Evolutionary conservation across 2,888 invertebrate species (phyloP).

Genomic region (Rhagonycha fulva): DNA sequence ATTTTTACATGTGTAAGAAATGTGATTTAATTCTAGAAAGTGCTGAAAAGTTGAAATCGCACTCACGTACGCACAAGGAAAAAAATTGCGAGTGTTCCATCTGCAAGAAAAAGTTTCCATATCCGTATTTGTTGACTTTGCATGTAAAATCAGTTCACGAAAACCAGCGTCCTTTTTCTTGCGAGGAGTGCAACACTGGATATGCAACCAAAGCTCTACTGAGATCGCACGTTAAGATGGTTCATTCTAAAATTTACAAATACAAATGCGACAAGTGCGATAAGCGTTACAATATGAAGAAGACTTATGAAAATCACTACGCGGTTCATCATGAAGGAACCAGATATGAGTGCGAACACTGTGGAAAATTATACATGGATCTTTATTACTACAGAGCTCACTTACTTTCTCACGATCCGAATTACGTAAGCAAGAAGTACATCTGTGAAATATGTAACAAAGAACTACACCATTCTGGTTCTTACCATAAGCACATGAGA

Average conservation of each 20-base stretch:
- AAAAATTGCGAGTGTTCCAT: neutral
- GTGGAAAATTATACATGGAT: slow-evolving; percentile 55
- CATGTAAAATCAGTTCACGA: neutral
- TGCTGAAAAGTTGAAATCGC: neutral
- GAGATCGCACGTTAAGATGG: slow-evolving; percentile 26
- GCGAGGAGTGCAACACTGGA: slow-evolving; percentile 23
- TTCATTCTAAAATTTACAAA: slow-evolving; percentile 29
- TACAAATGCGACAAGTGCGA: slow-evolving; percentile 44
- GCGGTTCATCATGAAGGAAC: slow-evolving; percentile 25
- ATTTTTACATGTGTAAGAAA: neutral
- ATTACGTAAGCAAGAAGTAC: slow-evolving; percentile 23
- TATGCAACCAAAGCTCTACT: slow-evolving; percentile 30
- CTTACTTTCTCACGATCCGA: slow-evolving; percentile 26
- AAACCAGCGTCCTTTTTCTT: neutral
- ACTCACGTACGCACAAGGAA: neutral
- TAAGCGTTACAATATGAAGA: slow-evolving; percentile 42
- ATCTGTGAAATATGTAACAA: slow-evolving; percentile 26
- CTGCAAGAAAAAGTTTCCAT: neutral
- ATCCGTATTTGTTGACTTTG: neutral
- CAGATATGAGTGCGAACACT: slow-evolving; percentile 42
- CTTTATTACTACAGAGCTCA: slow-evolving; percentile 36
- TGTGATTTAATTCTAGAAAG: neutral
- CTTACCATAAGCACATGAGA: slow-evolving; percentile 23
- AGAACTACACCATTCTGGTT: neutral
- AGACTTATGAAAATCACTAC: slow-evolving; percentile 33